These are phyloP conservation scores for Tonatia bakeri DNA, from an alignment of 2,113 vertebrate species.

Conservation along the genomic window DNA sequence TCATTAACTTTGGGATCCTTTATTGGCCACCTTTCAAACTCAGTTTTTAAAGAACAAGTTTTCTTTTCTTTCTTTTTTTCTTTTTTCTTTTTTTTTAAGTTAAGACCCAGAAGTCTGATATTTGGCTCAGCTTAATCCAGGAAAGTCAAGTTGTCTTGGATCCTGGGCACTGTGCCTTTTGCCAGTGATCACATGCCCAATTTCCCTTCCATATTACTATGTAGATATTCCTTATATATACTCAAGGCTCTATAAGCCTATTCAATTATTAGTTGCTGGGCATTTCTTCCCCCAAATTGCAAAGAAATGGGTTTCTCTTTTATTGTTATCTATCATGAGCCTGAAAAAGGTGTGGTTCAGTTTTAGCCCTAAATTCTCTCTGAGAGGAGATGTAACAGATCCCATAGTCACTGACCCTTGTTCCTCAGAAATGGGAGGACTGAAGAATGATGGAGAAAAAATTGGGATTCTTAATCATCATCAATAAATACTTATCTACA, in stretches of 20 bases:
- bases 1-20: not conserved
- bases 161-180: not conserved
- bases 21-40: not conserved
- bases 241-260: not conserved
- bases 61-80: not conserved
- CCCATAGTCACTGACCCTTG: not conserved
- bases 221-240: not conserved
- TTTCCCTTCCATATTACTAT: not conserved
- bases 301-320: slow-evolving; percentile 4
- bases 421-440: not conserved
- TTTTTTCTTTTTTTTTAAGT: not conserved
- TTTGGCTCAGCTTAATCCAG: not conserved
- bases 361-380: not conserved
- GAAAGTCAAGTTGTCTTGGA: not conserved
- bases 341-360: not conserved
- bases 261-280: not conserved
- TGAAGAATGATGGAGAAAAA: not conserved
- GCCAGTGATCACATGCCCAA: not conserved
- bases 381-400: not conserved
- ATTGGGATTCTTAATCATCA: not conserved
- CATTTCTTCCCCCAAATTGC: not conserved
- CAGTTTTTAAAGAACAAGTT: slow-evolving; percentile 8
- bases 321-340: not conserved
- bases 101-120: not conserved
- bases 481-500: slow-evolving; percentile 1